phyloP scores from a whole-genome alignment of 2,113 vertebrate species.

The Varanus salvator region DNA sequence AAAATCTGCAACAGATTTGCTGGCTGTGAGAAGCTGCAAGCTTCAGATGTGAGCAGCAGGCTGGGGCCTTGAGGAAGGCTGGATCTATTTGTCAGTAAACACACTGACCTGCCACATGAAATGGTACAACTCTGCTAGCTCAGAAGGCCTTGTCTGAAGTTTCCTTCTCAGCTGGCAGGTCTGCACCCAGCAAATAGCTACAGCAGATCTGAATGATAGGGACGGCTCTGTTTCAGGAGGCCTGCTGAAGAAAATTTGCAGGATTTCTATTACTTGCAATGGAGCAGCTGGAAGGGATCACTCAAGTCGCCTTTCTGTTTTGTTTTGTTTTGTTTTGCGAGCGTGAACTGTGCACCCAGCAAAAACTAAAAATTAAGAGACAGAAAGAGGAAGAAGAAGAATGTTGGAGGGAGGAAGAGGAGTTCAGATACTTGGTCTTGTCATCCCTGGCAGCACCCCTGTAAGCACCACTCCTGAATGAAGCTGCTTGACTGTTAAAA shows the following conservation, averaged over 20 bases:
- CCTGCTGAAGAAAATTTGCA: neutral
- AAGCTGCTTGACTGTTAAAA: neutral
- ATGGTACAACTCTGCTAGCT: neutral
- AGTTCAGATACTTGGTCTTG: neutral
- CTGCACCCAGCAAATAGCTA: neutral
- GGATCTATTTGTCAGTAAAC: neutral
- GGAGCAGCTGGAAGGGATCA: too few relatives aligned
- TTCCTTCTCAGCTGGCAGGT: neutral
- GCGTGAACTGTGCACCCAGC: neutral
- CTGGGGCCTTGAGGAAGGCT: neutral
- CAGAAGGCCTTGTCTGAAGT: neutral
- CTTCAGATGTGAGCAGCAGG: neutral
- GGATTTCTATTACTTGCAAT: too few relatives aligned
- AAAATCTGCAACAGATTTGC: neutral
- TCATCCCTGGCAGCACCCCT: neutral
- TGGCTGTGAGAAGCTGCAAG: neutral
- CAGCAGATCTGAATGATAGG: neutral
- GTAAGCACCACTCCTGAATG: neutral
- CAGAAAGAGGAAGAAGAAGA: neutral
- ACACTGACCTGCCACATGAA: neutral
- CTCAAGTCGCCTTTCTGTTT: neutral
- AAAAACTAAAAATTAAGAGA: neutral
- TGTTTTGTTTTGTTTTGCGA: neutral
- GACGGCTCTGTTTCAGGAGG: neutral
- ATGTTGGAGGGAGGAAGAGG: neutral